Evolutionary conservation across 2,113 vertebrate genomes (phyloP).

Genomic region (Pteruthius melanotis): DNA sequence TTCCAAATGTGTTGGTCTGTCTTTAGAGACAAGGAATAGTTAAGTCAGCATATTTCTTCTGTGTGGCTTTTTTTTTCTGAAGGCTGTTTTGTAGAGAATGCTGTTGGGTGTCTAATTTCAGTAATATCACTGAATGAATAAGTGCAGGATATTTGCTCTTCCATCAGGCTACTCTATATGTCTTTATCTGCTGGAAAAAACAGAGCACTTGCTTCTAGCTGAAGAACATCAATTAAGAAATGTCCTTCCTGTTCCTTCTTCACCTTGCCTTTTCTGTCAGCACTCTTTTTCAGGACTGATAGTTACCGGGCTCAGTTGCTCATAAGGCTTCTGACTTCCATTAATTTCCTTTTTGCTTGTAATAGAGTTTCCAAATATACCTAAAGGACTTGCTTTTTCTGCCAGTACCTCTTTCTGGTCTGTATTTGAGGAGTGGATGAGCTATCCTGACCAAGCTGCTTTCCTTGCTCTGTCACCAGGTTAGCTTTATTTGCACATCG

Average conservation of each 20-base stretch:
- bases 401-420: neutral
- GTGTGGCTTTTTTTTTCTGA: neutral
- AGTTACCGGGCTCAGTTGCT: neutral
- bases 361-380: neutral
- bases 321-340: neutral
- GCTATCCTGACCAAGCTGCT: neutral
- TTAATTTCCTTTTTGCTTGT: neutral
- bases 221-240: neutral
- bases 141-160: neutral
- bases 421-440: neutral
- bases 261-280: neutral
- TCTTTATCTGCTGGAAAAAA: neutral
- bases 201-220: neutral
- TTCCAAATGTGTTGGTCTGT: neutral
- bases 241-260: neutral
- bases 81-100: neutral
- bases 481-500: slow-evolving; percentile 96
- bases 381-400: neutral
- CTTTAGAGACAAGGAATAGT: neutral
- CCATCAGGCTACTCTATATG: neutral
- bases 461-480: slow-evolving; percentile 59
- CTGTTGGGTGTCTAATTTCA: neutral
- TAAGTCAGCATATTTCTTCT: neutral
- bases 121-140: neutral
- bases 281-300: neutral